Percentiles rank a stretch among this genome's conserved stretches.
phyloP scores from a whole-genome alignment of 1,140 invertebrate species.

The Trialeurodes vaporariorum region DNA sequence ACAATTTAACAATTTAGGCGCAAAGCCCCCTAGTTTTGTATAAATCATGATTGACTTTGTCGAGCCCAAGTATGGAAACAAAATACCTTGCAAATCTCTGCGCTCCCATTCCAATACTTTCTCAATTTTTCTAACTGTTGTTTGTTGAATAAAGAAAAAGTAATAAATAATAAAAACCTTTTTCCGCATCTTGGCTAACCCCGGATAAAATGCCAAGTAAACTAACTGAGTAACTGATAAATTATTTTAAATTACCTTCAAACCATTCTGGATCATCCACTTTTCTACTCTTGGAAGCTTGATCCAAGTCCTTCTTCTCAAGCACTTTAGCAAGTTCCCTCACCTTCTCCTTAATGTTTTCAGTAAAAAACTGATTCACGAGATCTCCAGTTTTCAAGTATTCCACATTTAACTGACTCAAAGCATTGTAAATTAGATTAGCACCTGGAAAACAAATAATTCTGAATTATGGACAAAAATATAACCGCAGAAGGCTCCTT shows the following conservation, averaged over 20 bases:
- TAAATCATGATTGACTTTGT: no score
- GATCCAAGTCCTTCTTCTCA: conserved; percentile 8
- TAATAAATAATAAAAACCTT: no score
- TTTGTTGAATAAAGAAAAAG: no score
- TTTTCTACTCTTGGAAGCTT: conserved; percentile 13
- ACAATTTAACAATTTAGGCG: no score
- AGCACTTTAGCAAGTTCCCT: conserved; percentile 17
- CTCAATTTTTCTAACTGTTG: no score
- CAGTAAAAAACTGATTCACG: conserved; percentile 22
- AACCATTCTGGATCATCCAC: conserved; percentile 24
- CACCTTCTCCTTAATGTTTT: conserved; percentile 25
- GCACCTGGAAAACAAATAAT: conserved; percentile 20
- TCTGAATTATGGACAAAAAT: no score
- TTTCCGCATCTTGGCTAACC: no score
- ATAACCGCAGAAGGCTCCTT: no score
- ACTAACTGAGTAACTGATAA: not conserved
- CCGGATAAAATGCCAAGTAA: conserved; percentile 5
- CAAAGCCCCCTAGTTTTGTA: no score
- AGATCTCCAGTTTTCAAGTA: conserved; percentile 16
- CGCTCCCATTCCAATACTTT: no score
- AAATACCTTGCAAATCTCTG: no score
- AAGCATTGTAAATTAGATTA: conserved; percentile 23
- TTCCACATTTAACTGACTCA: conserved; percentile 21
- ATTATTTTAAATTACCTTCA: conserved; percentile 16
- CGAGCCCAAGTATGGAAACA: no score